Evolutionary conservation across 2,888 invertebrate genomes (phyloP).

Genomic region (Melanostoma mellinum): DNA sequence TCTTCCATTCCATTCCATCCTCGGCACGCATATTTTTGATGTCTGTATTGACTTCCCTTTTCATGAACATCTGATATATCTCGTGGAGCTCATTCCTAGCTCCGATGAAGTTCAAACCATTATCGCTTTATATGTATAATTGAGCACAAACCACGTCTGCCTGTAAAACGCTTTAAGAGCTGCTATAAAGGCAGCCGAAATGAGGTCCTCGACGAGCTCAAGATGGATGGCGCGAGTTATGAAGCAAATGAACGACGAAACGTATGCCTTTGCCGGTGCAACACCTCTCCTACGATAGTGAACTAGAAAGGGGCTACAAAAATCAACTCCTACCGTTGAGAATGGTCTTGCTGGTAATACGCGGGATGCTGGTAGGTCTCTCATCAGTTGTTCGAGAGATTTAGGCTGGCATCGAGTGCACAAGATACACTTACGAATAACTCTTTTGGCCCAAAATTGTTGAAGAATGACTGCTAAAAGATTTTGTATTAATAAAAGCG

Average conservation of each 20-base stretch:
- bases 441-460: conserved; percentile 32
- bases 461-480: conserved; percentile 13
- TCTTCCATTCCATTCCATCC: conserved; percentile 51
- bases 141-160: conserved; percentile 49
- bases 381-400: conserved; percentile 46
- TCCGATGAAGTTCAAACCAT: conserved; percentile 67
- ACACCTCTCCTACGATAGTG: conserved; percentile 33
- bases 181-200: conserved; percentile 33
- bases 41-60: conserved; percentile 39
- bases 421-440: conserved; percentile 28
- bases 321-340: conserved; percentile 47
- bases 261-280: conserved; percentile 33
- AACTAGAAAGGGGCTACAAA: conserved; percentile 46
- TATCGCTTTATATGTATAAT: conserved; percentile 60
- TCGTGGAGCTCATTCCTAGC: conserved; percentile 44
- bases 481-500: conserved; percentile 8
- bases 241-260: conserved; percentile 56
- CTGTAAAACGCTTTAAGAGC: conserved; percentile 45
- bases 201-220: conserved; percentile 48
- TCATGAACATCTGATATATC: conserved; percentile 26
- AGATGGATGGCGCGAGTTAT: conserved; percentile 53
- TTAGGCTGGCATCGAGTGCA: conserved; percentile 32
- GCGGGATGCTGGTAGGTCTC: conserved; percentile 35
- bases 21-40: conserved; percentile 32
- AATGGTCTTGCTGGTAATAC: conserved; percentile 47